Evolutionary conservation across 1,140 invertebrate genomes (phyloP).

Genomic region (Bombus confusus): DNA sequence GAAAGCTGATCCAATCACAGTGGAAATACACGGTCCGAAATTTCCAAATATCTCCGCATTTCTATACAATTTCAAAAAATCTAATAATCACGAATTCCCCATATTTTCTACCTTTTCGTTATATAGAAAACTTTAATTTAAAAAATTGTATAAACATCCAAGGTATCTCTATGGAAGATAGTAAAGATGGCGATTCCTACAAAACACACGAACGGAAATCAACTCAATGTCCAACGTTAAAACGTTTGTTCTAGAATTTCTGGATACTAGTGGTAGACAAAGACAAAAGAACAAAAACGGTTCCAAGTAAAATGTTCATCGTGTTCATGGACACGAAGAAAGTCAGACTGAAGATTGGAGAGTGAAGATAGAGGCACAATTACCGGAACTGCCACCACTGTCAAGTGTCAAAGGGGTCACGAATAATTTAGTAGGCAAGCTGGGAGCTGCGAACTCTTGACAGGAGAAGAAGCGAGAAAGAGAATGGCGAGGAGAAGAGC

Average conservation of each 20-base stretch:
- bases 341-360: constrained; percentile 12
- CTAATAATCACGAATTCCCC: too few relatives aligned
- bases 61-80: too few relatives aligned
- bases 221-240: too few relatives aligned
- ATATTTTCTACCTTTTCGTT: background rate
- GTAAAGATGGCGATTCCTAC: background rate
- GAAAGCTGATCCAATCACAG: too few relatives aligned
- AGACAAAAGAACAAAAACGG: background rate
- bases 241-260: too few relatives aligned
- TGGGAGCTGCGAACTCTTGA: background rate
- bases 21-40: too few relatives aligned
- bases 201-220: too few relatives aligned
- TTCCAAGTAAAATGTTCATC: background rate
- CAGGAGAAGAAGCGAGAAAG: background rate
- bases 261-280: background rate
- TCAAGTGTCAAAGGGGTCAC: constrained; percentile 62
- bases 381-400: constrained; percentile 61
- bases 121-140: background rate
- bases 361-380: constrained; percentile 53
- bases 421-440: constrained; percentile 62
- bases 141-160: background rate
- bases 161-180: background rate
- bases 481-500: background rate
- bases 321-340: background rate
- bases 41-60: too few relatives aligned